Evolutionary conservation across 1,140 invertebrate species (phyloP).

Genomic region (Pectinophora gossypiella): DNA sequence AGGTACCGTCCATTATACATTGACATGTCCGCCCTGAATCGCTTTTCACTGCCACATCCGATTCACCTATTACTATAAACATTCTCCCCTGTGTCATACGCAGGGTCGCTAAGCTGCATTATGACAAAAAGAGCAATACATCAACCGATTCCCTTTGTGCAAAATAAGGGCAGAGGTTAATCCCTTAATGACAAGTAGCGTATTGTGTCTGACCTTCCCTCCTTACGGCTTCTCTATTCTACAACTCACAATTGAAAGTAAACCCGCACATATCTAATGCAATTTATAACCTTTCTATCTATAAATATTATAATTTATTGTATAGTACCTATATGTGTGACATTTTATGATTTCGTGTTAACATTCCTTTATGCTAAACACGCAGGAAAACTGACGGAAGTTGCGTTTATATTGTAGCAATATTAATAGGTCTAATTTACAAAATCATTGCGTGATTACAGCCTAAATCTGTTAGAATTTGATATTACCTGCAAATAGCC

Average conservation of each 20-base stretch:
- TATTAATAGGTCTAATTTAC: too few relatives aligned
- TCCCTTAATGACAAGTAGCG: conserved; percentile 32
- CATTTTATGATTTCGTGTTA: too few relatives aligned
- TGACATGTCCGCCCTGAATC: conserved; percentile 39
- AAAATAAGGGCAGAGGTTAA: conserved; percentile 17
- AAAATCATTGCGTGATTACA: too few relatives aligned
- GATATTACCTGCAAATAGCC: too few relatives aligned
- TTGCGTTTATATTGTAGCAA: too few relatives aligned
- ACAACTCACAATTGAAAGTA: neutral
- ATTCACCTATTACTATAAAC: neutral
- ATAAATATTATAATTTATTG: too few relatives aligned
- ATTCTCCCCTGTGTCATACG: conserved; percentile 7
- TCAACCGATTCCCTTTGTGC: conserved; percentile 20
- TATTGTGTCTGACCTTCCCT: conserved; percentile 40
- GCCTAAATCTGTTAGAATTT: too few relatives aligned
- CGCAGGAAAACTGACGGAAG: too few relatives aligned
- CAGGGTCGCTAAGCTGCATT: conserved; percentile 44
- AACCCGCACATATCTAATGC: neutral
- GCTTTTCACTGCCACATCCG: conserved; percentile 15
- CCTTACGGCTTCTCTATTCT: conserved; percentile 31
- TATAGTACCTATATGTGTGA: too few relatives aligned
- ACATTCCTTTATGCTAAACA: too few relatives aligned
- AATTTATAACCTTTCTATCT: too few relatives aligned
- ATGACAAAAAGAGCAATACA: conserved; percentile 26
- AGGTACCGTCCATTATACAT: conserved; percentile 42